Conservation (phyloP, 2,113 vertebrate species). For the Pristiophorus japonicus region DNA sequence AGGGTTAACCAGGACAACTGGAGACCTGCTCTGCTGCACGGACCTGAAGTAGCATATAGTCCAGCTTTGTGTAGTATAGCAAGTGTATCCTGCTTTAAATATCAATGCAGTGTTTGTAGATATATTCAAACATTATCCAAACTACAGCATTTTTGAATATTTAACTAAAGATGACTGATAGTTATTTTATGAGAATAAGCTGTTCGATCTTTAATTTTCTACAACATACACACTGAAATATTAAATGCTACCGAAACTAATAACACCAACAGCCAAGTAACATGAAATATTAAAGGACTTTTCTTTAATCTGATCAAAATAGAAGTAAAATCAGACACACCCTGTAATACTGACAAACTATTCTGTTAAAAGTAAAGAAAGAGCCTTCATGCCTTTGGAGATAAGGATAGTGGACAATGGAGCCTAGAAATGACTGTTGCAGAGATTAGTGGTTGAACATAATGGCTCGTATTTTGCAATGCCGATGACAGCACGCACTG, state of each 20-base stretch:
- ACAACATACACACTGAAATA: not conserved
- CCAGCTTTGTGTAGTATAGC: no score
- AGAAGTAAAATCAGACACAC: not conserved
- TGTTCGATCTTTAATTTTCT: not conserved
- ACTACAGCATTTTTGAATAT: not conserved
- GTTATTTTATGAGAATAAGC: not conserved
- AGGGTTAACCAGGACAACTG: no score
- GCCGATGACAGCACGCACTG: no score
- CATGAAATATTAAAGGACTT: conserved; percentile 15
- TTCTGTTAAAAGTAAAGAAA: not conserved
- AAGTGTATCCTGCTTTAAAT: not conserved
- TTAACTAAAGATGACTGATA: not conserved
- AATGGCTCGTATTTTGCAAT: not conserved
- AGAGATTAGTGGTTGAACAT: not conserved
- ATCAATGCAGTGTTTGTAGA: not conserved
- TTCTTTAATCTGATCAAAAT: not conserved
- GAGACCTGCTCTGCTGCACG: no score
- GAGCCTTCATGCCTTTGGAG: not conserved
- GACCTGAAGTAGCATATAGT: no score
- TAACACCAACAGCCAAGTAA: not conserved
- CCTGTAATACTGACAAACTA: not conserved
- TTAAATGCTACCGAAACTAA: conserved; percentile 12
- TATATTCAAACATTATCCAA: not conserved
- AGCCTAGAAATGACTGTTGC: not conserved
- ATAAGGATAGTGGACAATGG: not conserved